Conservation (phyloP, 1,140 invertebrate species). For the Magallana angulata region DNA sequence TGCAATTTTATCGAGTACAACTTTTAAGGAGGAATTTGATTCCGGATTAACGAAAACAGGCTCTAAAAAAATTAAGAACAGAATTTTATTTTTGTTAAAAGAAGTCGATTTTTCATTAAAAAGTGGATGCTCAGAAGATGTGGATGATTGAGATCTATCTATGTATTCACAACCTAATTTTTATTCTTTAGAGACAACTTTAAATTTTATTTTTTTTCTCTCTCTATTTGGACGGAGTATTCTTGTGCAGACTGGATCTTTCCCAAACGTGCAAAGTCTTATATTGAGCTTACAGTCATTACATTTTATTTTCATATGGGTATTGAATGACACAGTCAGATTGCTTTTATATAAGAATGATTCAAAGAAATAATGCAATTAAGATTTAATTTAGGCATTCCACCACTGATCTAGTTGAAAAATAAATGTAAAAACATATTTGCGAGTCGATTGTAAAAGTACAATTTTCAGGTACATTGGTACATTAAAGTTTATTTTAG, state of each 20-base stretch:
- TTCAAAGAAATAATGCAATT: no score
- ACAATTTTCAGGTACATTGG: no score
- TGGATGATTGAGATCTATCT: not conserved
- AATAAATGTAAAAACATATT: no score
- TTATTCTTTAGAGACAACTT: not conserved
- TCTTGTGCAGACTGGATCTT: no score
- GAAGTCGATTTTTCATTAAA: not conserved
- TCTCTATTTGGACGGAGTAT: not conserved
- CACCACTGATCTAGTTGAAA: no score
- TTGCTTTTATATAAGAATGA: no score
- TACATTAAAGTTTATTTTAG: no score
- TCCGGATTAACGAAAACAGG: not conserved
- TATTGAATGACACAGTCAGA: no score
- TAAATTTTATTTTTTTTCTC: not conserved
- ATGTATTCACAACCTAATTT: not conserved
- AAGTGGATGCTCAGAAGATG: not conserved
- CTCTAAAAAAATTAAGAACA: not conserved
- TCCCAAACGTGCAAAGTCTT: not conserved
- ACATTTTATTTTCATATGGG: constrained; percentile 9
- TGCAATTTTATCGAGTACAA: not conserved
- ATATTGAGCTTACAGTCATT: constrained; percentile 8
- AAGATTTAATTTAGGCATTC: no score
- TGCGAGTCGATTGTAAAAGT: no score
- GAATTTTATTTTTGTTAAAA: not conserved
- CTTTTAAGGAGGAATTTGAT: not conserved